Percentiles rank a stretch among this genome's conserved stretches.
phyloP scores from a whole-genome alignment of 2,888 invertebrate genomes.

The Lutraria lutraria region DNA sequence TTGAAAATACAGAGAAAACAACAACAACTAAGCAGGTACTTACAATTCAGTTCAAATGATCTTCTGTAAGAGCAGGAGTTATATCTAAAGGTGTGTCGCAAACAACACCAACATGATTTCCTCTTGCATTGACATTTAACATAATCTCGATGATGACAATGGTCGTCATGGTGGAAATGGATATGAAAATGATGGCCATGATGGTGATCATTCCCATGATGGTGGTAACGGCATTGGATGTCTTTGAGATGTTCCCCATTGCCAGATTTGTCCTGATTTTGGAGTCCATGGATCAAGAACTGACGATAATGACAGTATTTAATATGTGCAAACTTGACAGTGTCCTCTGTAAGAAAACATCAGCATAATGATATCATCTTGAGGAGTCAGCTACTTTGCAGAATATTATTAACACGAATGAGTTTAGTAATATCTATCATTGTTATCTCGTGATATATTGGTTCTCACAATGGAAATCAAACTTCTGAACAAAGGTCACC shows the following conservation, averaged over 20 bases:
- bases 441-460: neutral
- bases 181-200: neutral
- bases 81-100: neutral
- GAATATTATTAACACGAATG: neutral
- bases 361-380: neutral
- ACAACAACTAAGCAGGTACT: neutral
- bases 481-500: too few relatives aligned
- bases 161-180: neutral
- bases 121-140: neutral
- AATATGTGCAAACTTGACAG: neutral
- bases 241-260: neutral
- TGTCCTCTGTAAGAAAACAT: neutral
- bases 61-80: neutral
- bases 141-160: neutral
- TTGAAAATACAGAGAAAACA: too few relatives aligned
- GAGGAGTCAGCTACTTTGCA: neutral
- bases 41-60: neutral
- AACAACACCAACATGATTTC: neutral
- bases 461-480: neutral
- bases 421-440: neutral
- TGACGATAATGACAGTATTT: neutral
- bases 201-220: neutral
- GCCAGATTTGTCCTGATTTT: neutral
- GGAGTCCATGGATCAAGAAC: neutral
- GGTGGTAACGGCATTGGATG: neutral